A percentile compares a stretch with the other conserved stretches of the same genome.
Evolutionary conservation across 2,797 vertebrate genomes (phyloP).

Genomic region (Austrolebias charrua): DNA sequence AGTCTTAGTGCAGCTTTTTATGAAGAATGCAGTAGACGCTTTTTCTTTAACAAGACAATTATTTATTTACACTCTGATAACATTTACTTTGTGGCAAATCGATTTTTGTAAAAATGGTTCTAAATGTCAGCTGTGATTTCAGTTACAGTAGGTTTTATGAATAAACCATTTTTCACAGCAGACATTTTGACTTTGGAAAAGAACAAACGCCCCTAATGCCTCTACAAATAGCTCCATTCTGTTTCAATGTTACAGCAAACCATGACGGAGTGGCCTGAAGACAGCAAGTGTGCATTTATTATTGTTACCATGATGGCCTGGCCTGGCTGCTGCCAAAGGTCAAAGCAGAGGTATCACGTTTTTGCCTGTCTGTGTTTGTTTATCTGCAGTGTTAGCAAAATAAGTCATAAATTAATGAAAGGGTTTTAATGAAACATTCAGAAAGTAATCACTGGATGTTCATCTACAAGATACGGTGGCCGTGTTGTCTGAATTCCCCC

Average conservation of each 20-base stretch:
- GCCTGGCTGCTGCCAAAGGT: not conserved
- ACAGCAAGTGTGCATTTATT: not conserved
- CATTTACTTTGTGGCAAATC: slow-evolving; percentile 12
- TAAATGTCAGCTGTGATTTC: slow-evolving; percentile 24
- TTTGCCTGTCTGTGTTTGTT: no score
- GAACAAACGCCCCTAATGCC: not conserved
- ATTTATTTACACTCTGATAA: slow-evolving; percentile 16
- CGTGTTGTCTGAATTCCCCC: no score
- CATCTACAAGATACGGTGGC: no score
- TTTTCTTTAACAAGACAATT: slow-evolving; percentile 18
- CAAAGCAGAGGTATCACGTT: no score
- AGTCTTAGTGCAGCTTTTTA: slow-evolving; percentile 16
- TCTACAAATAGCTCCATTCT: not conserved
- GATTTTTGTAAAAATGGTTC: slow-evolving; percentile 16
- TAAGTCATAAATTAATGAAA: no score
- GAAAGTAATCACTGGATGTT: no score
- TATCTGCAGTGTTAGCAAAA: no score
- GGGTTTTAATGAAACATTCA: no score
- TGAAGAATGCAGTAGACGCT: not conserved
- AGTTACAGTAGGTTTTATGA: slow-evolving; percentile 10
- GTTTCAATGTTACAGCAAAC: not conserved
- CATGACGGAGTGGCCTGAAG: not conserved
- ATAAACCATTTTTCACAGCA: slow-evolving; percentile 1
- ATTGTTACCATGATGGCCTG: not conserved
- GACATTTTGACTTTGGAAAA: slow-evolving; percentile 8